phyloP scores from a whole-genome alignment of 2,797 vertebrate genomes.

The Australoheros facetus region DNA sequence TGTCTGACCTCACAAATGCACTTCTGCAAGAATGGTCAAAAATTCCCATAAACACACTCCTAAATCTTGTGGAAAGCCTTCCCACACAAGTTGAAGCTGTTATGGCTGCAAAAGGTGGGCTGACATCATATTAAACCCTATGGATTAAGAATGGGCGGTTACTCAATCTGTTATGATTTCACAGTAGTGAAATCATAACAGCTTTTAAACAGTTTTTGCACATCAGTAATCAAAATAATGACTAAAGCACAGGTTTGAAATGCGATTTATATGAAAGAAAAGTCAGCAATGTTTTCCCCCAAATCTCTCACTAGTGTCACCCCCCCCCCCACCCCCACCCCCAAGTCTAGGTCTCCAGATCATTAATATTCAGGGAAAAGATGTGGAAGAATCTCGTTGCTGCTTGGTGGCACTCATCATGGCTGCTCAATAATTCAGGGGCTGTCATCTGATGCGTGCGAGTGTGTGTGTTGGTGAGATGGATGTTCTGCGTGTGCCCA shows the following conservation, averaged over 20 bases:
- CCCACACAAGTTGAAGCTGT: too few relatives aligned
- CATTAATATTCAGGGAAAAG: conserved; percentile 73
- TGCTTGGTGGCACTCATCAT: conserved; percentile 69
- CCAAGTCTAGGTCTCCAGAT: conserved; percentile 35
- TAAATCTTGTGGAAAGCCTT: too few relatives aligned
- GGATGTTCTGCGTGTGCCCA: conserved; percentile 31
- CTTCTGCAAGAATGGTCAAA: too few relatives aligned
- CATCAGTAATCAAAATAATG: background rate
- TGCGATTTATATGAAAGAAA: background rate
- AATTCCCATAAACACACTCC: too few relatives aligned
- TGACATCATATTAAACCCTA: too few relatives aligned
- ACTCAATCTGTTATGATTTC: too few relatives aligned
- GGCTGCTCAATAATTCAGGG: conserved; percentile 83
- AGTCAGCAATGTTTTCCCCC: background rate
- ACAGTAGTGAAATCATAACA: background rate
- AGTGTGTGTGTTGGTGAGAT: conserved; percentile 30
- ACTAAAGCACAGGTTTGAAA: background rate
- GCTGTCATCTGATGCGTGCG: conserved; percentile 68
- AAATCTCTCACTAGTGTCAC: conserved; percentile 12
- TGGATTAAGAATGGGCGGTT: too few relatives aligned
- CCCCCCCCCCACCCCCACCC: background rate
- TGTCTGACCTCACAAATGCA: too few relatives aligned
- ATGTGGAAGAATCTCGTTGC: conserved; percentile 79
- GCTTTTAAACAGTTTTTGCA: background rate
- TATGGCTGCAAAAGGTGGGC: too few relatives aligned